Evolutionary conservation across 35 echinoderm and acorn worm species (phyloP).

Genomic region (Lytechinus pictus): DNA sequence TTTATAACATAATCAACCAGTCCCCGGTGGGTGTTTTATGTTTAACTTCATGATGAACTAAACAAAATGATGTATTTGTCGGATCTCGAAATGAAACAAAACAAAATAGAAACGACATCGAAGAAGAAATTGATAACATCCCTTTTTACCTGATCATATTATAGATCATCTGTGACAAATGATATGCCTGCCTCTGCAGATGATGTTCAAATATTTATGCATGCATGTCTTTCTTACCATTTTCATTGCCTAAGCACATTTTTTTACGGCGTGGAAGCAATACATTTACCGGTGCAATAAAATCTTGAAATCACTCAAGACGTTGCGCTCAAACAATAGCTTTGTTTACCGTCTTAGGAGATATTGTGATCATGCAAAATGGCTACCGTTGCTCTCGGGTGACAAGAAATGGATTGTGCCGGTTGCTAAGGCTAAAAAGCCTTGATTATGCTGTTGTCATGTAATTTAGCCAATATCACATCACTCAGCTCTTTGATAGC

Average conservation of each 20-base stretch:
- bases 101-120: too few relatives aligned
- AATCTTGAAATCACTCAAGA: background rate
- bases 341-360: background rate
- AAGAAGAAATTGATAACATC: background rate
- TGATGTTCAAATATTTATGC: background rate
- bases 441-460: conserved; percentile 27
- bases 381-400: background rate
- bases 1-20: too few relatives aligned
- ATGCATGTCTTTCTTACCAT: background rate
- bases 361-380: background rate
- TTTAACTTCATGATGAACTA: too few relatives aligned
- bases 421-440: conserved; percentile 16
- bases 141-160: background rate
- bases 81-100: too few relatives aligned
- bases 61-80: too few relatives aligned
- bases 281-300: conserved; percentile 3
- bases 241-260: background rate
- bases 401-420: background rate
- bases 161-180: background rate
- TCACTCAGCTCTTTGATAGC: conserved; percentile 13
- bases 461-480: conserved; percentile 32
- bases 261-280: background rate
- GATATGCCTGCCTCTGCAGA: background rate
- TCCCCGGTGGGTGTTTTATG: too few relatives aligned
- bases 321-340: background rate